Evolutionary conservation across 2,797 vertebrate genomes (phyloP), one percentile per base, ranked within the genome.

Genomic region (Spheniscus humboldti): DNA sequence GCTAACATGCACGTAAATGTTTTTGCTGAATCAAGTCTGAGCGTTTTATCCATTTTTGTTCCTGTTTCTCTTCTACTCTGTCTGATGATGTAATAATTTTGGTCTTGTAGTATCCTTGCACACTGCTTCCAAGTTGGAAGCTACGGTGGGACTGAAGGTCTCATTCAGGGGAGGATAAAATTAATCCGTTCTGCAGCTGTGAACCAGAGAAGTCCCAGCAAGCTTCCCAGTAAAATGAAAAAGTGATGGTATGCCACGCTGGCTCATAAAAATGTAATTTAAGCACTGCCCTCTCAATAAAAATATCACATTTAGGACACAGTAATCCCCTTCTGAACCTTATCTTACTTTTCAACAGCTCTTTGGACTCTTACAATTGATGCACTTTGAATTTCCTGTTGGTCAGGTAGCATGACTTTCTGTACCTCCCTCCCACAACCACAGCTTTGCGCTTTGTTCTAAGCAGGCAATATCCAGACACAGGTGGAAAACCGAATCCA

Each of bases 311-410:
- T 92, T 92, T 64, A 93, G 76, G 95, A 96, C 96, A 92, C 72
- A 95, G 73, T 97, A 96, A 96, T 98, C 92, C 95, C 95, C 72
- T 94, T 97, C 97, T 96, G 96, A 97, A 96, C 93, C 97, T 97
- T 96, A 97, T 97, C 96, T 97, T 96, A 93, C 94, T 97, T 98
- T 97, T 98, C 97, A 97, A 90, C 97, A 97, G 89, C 96, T 98
- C 97, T 95, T 96, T 89, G 96, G 95, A 83, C 95, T 94, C 95
- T 96, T 95, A 96, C 88, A 96, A 90, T 82, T 88, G 96, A 96
- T 96, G 76, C 87, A 92, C 94, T 97, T 97, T 94, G 96, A 96
- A 98, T 97, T 98, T 98, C 97, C 97, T 97, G 97, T 95, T 94
- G 88, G 92, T 96, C 97, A 97, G 96, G 96, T 97, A 98, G 97